Evolutionary conservation across 2,113 vertebrate genomes (phyloP).

Genomic region (Chamaea fasciata): DNA sequence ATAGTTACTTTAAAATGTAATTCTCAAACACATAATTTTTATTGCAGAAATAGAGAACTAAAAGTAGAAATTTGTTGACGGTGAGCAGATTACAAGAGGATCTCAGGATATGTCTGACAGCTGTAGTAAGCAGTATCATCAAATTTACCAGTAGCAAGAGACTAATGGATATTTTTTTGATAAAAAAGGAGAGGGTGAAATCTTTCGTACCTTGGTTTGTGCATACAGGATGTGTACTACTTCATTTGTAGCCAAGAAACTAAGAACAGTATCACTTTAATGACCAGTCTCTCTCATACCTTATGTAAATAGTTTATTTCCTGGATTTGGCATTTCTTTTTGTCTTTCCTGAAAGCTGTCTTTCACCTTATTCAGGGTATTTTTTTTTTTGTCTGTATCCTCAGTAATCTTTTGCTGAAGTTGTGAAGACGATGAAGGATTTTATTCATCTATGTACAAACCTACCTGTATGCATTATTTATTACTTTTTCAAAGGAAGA

Average conservation of each 20-base stretch:
- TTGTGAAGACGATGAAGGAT: background rate
- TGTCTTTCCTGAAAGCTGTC: background rate
- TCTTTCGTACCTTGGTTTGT: background rate
- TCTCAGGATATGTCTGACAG: background rate
- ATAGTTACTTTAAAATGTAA: background rate
- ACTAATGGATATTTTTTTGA: background rate
- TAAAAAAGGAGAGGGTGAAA: background rate
- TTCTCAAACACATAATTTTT: background rate
- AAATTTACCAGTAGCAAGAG: background rate
- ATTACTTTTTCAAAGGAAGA: slow-evolving; percentile 2
- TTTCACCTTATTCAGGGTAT: background rate
- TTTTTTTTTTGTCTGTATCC: background rate
- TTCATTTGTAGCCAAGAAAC: background rate
- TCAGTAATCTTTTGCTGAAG: background rate
- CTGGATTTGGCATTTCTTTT: background rate
- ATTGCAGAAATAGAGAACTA: background rate
- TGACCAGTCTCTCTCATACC: background rate
- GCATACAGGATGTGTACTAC: background rate
- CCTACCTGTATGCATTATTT: background rate
- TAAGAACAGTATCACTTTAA: background rate
- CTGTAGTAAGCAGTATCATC: background rate
- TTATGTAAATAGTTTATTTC: background rate
- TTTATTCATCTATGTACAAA: background rate
- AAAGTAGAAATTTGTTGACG: background rate
- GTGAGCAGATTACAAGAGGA: background rate